These are phyloP conservation scores for Bruchidius siliquastri DNA, from an alignment of 2,888 invertebrate genomes.

Conservation along the genomic window DNA sequence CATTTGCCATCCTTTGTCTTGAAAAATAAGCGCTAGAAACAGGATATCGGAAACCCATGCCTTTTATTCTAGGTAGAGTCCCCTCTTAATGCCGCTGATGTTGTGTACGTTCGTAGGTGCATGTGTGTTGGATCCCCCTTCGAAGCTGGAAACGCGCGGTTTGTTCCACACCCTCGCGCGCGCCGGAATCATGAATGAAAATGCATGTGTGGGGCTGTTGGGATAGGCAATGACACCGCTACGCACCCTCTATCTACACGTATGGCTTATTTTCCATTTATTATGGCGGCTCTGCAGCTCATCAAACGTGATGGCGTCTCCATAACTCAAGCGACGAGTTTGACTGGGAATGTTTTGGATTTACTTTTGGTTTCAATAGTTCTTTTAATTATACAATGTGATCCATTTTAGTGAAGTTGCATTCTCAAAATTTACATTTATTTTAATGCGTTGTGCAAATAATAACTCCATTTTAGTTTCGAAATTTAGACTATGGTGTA, in stretches of 20 bases:
- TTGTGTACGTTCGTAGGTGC: neutral
- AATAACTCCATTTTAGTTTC: too few relatives aligned
- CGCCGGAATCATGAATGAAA: conserved; percentile 23
- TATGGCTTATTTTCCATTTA: neutral
- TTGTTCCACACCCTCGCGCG: neutral
- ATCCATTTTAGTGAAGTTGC: too few relatives aligned
- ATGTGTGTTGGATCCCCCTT: neutral
- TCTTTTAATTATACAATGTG: too few relatives aligned
- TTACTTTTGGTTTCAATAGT: too few relatives aligned
- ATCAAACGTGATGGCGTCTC: neutral
- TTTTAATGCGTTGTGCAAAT: too few relatives aligned
- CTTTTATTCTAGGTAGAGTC: too few relatives aligned
- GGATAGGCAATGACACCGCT: conserved; percentile 19
- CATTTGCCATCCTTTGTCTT: too few relatives aligned
- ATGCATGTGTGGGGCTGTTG: conserved; percentile 19
- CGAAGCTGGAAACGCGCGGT: neutral
- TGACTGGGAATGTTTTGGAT: too few relatives aligned
- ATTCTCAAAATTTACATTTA: too few relatives aligned
- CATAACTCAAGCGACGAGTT: neutral
- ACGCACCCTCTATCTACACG: neutral
- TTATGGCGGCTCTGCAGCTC: neutral
- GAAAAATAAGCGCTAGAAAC: too few relatives aligned
- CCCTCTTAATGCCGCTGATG: neutral
- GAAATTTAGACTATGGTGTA: too few relatives aligned
- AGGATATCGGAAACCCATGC: too few relatives aligned